Conservation (phyloP, 2,888 invertebrate species). For the Achlya flavicornis region DNA sequence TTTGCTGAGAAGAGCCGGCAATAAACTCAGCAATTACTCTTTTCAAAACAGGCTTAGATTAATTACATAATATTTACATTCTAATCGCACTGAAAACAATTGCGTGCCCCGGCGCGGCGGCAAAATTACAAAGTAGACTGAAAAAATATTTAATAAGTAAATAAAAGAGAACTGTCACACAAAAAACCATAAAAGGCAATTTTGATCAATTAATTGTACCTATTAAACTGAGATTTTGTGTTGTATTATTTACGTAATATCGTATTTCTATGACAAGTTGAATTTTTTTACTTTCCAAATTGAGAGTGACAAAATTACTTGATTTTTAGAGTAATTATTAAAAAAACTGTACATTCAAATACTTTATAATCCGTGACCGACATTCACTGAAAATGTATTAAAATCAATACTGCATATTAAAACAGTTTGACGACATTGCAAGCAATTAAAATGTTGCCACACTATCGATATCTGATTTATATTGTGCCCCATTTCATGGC, state of each 20-base stretch:
- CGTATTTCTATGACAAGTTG: background rate
- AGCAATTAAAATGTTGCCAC: slow-evolving; percentile 54
- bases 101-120: too few relatives aligned
- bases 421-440: slow-evolving; percentile 43
- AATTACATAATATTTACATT: too few relatives aligned
- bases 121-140: too few relatives aligned
- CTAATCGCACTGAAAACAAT: too few relatives aligned
- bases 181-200: too few relatives aligned
- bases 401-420: slow-evolving; percentile 44
- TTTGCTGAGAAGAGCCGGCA: too few relatives aligned
- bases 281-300: background rate
- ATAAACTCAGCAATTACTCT: too few relatives aligned
- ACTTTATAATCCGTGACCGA: slow-evolving; percentile 2
- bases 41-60: too few relatives aligned
- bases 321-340: background rate
- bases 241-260: background rate
- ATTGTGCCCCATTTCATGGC: slow-evolving; percentile 46
- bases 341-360: background rate
- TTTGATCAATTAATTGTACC: background rate
- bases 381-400: slow-evolving; percentile 41
- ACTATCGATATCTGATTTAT: slow-evolving; percentile 59
- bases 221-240: background rate
- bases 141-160: too few relatives aligned
- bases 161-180: too few relatives aligned
- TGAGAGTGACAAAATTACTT: background rate